phyloP scores from a whole-genome alignment of 2,113 vertebrate genomes.

The Salminus brasiliensis region DNA sequence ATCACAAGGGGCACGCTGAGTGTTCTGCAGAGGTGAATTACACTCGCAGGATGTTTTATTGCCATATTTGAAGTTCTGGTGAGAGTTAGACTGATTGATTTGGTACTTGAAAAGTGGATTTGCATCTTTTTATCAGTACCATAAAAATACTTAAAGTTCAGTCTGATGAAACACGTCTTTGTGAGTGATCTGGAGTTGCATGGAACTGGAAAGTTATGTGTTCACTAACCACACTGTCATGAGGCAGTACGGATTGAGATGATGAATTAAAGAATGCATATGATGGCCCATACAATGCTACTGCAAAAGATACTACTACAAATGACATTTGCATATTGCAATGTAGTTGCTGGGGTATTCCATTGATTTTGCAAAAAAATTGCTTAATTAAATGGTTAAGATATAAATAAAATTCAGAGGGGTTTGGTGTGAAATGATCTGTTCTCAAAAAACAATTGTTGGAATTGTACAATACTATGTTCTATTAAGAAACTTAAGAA shows the following conservation, averaged over 20 bases:
- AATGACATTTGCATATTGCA: too few relatives aligned
- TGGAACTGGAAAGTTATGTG: conserved; percentile 32
- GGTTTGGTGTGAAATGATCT: too few relatives aligned
- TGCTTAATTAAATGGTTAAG: too few relatives aligned
- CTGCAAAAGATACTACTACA: background rate
- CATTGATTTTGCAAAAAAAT: too few relatives aligned
- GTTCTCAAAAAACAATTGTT: too few relatives aligned
- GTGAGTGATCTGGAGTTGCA: conserved; percentile 32
- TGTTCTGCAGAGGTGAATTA: conserved; percentile 53
- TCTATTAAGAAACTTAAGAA: too few relatives aligned
- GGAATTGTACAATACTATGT: too few relatives aligned
- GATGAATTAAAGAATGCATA: background rate
- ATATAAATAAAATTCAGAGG: too few relatives aligned
- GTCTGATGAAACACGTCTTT: conserved; percentile 39
- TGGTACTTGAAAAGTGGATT: conserved; percentile 51
- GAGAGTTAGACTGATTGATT: conserved; percentile 58
- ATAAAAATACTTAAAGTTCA: conserved; percentile 53
- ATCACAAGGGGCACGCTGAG: conserved; percentile 54
- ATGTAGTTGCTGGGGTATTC: too few relatives aligned
- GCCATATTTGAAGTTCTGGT: conserved; percentile 55
- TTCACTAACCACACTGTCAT: background rate
- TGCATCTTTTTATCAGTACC: conserved; percentile 50
- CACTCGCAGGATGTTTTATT: conserved; percentile 46
- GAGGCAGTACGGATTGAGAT: conserved; percentile 1
- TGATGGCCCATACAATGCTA: background rate